Evolutionary conservation across 2,797 vertebrate genomes (phyloP).

Genomic region (Botia almorhae): DNA sequence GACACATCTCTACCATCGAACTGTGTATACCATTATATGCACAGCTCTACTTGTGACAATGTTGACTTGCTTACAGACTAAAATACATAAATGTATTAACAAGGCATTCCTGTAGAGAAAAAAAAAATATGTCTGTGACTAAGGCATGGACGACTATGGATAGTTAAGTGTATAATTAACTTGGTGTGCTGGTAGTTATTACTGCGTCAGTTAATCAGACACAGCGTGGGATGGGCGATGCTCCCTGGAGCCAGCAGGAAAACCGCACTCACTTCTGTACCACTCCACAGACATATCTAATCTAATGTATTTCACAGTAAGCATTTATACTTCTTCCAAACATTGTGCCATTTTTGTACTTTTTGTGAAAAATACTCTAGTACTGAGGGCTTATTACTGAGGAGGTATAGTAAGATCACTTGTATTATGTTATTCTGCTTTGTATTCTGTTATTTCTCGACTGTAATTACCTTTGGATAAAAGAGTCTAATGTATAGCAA

Average conservation of each 20-base stretch:
- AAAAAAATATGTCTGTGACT: neutral
- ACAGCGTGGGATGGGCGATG: constrained; percentile 9
- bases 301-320: neutral
- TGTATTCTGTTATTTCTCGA: neutral
- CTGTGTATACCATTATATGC: neutral
- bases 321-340: neutral
- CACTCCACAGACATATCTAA: constrained; percentile 9
- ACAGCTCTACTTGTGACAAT: neutral
- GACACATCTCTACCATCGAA: neutral
- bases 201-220: constrained; percentile 25
- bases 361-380: neutral
- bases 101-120: neutral
- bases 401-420: neutral
- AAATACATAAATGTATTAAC: too few relatives aligned
- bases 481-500: neutral
- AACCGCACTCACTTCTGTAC: neutral
- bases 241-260: constrained; percentile 38
- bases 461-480: neutral
- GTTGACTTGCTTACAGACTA: neutral
- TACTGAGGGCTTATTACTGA: neutral
- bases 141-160: constrained; percentile 21
- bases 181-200: constrained; percentile 42
- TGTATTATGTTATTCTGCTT: neutral
- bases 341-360: too few relatives aligned
- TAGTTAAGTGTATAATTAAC: constrained; percentile 32